Evolutionary conservation across 2,113 vertebrate genomes (phyloP), one percentile per base, ranked within the genome.

Genomic region (Nothocercus nigrocapillus): DNA sequence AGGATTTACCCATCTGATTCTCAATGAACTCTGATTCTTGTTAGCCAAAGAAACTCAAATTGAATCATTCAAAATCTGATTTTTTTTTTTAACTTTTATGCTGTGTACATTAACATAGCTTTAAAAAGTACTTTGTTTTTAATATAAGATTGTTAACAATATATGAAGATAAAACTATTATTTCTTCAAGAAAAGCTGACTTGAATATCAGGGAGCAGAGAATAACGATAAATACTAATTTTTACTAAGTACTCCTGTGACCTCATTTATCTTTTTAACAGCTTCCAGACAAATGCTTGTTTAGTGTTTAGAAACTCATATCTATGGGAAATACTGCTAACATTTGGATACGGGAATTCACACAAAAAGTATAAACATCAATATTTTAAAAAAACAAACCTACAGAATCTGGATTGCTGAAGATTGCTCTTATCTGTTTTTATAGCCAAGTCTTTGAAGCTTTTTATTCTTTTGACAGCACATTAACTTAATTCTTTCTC

Each of bases 181-280:
- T 61, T 63, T 82, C 78, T 56, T 36, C 18, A 62, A 14, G 78
- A 67, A 87, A 89, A 96, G 85, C 11, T 56, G 63, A 69, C 49
- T 38, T 45, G 56, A 81, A 77, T 21, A 88, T 68, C 72, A 67
- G 21, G 25, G 28, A 94, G 19, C 7, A 92, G 53, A 85, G 69
- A 32, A 93, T 67, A 85, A 82, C 70, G 93, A 45, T 47, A 88
- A 90, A 89, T 82, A 95, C 49, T 82, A 91, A 95, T 88, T 92
- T 94, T 89, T 89, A 58, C 13, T 72, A 85, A 79, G 40, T 85
- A 88, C 20, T 92, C 15, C 24, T 51, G 38, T 81, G 58, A 90
- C 64, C 30, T 90, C 45, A 69, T 82, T 93, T 83, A 78, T 93
- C 76, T 95, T 94, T 94, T 89, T 66, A 92, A 92, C 62, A 94